Evolutionary conservation across 2,888 invertebrate species (phyloP), one percentile per base, ranked within the genome.

Genomic region (Alloplasta piceator): DNA sequence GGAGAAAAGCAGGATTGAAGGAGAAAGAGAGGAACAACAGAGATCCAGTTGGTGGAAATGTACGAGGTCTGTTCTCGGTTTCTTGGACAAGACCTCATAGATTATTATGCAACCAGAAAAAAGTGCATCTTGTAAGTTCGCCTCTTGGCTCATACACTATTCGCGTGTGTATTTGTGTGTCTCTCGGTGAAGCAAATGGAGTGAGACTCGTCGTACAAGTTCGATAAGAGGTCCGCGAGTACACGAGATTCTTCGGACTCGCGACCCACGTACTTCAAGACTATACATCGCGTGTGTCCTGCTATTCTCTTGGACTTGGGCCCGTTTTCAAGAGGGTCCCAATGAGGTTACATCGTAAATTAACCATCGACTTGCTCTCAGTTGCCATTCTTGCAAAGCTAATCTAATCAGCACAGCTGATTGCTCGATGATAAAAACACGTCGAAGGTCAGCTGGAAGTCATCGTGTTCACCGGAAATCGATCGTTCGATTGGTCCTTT

Each of bases 101-200:
- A 77, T 80, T 80, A 80, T 80, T 80, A 77, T 80, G 76, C 80
- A 77, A 80, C 73, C 67, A 63, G 46, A 26, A 26, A 26, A 68
- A 72, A 68, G 68, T 50, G 76, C 72, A 77, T 80, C 63, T 73
- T 52, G 76, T 80, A 52, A 70, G 60, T 50, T 71, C 71, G 71
- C 46, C 48, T 76, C 56, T 55, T 26, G 52, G 48, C 55, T 41
- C 41, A 61, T 72, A 38, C 63, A 61, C 76, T 71, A 64, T 63
- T 26, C 73, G 76, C 73, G 72, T 70, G 10, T 26, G 26, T 26
- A 3, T 26, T 26, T 26, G 26, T 2, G 26, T 2, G 26, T 3
- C 26, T 68, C 67, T 48, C 39, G 41, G 55, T 43, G 66, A 64
- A 50, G 72, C 63, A 68, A 43, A 7, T 38, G 41, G 61, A 61